Evolutionary conservation across 2,888 invertebrate species (phyloP), one percentile per base, ranked within the genome.

Genomic region (Urechis unicinctus): DNA sequence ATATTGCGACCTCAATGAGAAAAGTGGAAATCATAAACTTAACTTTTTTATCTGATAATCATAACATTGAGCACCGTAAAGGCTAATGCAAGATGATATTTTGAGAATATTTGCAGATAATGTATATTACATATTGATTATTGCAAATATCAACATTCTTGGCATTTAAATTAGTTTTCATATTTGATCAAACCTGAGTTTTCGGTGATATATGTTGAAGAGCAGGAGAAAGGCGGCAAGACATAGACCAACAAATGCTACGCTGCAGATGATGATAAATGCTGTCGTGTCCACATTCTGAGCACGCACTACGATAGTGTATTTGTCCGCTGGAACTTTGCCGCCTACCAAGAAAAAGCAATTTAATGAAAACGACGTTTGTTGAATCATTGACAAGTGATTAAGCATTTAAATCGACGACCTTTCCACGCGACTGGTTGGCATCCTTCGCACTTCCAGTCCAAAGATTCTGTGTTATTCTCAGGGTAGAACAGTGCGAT

Each of bases 161-260:
- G n/a, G n/a, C n/a, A n/a, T n/a, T n/a, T n/a, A n/a, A n/a, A n/a
- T n/a, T n/a, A n/a, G n/a, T n/a, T n/a, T n/a, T n/a, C n/a, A n/a
- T n/a, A n/a, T n/a, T n/a, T 45, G 6, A 45, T 17, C 61, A 61
- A 61, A 74, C 74, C 71, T 70, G 36, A 72, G 64, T 31, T 68
- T 68, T 29, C 74, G 31, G 76, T 91, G 92, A 75, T 88, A 90
- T 61, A 97, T 90, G 79, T 98, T 98, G 81, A 97, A 91, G 50
- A 87, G 87, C 44, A 98, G 84, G 79, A 98, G 97, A 41, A 89
- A 85, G 13, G 87, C 84, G 5, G 96, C 92, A 73, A 95, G 84
- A 43, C 93, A 81, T 61, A 98, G 91, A 5, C 98, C 97, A 36
- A 91, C 82, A 28, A 84, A 83, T 1, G 90, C 87, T 26, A 90